These are phyloP conservation scores for Aspidapion aeneum DNA, from an alignment of 2,888 invertebrate species.

Conservation along the genomic window DNA sequence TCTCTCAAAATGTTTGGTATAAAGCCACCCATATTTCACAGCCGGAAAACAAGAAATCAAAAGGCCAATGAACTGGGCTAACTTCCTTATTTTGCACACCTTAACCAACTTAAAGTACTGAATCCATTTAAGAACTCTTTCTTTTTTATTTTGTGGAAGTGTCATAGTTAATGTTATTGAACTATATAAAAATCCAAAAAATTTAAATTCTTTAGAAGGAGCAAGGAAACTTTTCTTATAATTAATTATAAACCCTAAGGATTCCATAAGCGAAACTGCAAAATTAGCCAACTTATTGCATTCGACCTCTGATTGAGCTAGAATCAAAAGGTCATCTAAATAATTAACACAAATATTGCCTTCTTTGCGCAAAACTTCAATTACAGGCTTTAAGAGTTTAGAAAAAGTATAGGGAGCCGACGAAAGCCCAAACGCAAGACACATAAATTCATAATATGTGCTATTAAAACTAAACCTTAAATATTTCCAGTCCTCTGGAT, in stretches of 20 bases:
- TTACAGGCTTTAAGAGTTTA: constrained; percentile 30
- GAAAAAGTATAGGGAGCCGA: constrained; percentile 31
- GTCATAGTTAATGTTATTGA: too few relatives aligned
- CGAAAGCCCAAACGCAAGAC: constrained; percentile 30
- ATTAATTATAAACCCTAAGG: constrained; percentile 17
- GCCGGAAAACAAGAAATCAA: constrained; percentile 22
- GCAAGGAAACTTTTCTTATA: constrained; percentile 13
- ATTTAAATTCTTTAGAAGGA: constrained; percentile 13
- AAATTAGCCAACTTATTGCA: not conserved
- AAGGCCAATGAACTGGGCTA: constrained; percentile 21
- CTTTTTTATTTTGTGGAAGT: too few relatives aligned
- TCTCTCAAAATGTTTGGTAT: too few relatives aligned
- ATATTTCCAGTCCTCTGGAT: not conserved
- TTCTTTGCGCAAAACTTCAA: constrained; percentile 16
- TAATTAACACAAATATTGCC: constrained; percentile 24
- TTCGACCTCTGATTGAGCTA: constrained; percentile 9
- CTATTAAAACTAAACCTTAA: not conserved
- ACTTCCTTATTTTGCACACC: constrained; percentile 24
- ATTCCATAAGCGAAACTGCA: not conserved
- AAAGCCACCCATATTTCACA: too few relatives aligned
- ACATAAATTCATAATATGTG: constrained; percentile 28
- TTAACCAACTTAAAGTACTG: too few relatives aligned
- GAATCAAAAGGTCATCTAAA: constrained; percentile 27
- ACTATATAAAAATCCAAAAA: constrained; percentile 13
- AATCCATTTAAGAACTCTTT: too few relatives aligned